A percentile compares a stretch with the other conserved stretches of the same genome.
phyloP scores from a whole-genome alignment of 2,113 vertebrate genomes.

The Muntiacus muntjak region DNA sequence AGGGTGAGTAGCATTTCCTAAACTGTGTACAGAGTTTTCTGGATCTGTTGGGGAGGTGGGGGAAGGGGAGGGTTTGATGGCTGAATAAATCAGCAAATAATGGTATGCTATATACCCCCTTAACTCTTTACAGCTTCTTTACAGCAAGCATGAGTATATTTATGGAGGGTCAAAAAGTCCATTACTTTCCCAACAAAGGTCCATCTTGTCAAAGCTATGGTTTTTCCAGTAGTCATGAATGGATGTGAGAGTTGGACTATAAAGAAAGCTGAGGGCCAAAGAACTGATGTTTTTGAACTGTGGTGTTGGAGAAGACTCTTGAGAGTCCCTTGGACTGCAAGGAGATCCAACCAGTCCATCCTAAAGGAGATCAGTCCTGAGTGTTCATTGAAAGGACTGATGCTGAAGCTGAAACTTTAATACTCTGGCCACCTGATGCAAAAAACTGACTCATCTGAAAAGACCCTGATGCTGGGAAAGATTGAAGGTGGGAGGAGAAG shows the following conservation, averaged over 20 bases:
- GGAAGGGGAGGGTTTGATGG: neutral
- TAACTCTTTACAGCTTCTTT: neutral
- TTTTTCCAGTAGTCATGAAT: neutral
- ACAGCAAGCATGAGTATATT: neutral
- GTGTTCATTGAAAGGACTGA: neutral
- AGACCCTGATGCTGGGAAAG: neutral
- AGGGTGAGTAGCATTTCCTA: neutral
- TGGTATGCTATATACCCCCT: neutral
- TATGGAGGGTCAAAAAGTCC: neutral
- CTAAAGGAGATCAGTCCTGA: neutral
- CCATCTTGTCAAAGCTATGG: neutral
- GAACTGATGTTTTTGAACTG: neutral
- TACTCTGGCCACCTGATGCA: neutral
- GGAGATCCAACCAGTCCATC: neutral
- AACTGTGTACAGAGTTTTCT: neutral
- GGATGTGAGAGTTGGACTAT: neutral
- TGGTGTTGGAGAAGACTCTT: neutral
- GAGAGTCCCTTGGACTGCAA: neutral
- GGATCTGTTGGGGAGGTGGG: neutral
- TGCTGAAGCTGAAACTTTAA: neutral
- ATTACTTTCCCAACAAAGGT: neutral
- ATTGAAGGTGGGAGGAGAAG: neutral
- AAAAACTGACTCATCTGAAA: neutral
- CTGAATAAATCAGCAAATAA: neutral
- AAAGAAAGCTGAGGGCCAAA: neutral